A percentile compares a stretch with the other conserved stretches of the same genome.
phyloP scores from a whole-genome alignment of 2,888 invertebrate species.

The Latheticus oryzae region DNA sequence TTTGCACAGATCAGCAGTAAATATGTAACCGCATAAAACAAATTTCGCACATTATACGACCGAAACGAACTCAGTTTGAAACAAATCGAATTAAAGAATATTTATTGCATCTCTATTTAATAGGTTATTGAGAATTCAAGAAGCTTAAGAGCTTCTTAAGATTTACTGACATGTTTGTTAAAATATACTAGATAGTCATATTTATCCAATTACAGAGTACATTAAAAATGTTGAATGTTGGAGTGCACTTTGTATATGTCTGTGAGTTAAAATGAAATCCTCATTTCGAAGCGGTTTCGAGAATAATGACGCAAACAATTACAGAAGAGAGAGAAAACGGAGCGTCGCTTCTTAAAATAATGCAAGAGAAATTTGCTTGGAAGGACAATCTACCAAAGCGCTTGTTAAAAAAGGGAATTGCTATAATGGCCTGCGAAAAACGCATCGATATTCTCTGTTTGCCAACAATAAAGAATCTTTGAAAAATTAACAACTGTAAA shows the following conservation, averaged over 20 bases:
- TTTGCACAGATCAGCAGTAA: slow-evolving; percentile 34
- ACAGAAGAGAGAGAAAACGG: slow-evolving; percentile 21
- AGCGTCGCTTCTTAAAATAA: slow-evolving; percentile 35
- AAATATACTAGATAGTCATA: slow-evolving; percentile 20
- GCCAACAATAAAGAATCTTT: too few species aligned
- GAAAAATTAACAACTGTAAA: too few species aligned
- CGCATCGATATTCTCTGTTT: slow-evolving; percentile 34
- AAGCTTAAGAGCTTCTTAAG: too few species aligned
- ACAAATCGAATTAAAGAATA: too few species aligned
- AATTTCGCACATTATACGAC: slow-evolving; percentile 19
- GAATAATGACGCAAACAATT: slow-evolving; percentile 37
- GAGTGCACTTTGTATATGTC: slow-evolving; percentile 31
- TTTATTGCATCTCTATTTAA: too few species aligned
- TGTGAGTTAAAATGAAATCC: slow-evolving; percentile 29
- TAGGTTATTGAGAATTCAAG: too few species aligned
- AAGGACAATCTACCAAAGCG: slow-evolving; percentile 36
- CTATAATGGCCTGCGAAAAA: slow-evolving; percentile 34
- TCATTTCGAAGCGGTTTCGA: slow-evolving; percentile 29
- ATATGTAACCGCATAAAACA: slow-evolving; percentile 23
- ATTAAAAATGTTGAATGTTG: slow-evolving; percentile 25
- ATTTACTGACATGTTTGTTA: too few species aligned
- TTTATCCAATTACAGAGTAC: slow-evolving; percentile 24
- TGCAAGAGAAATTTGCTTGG: slow-evolving; percentile 37
- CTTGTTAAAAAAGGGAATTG: slow-evolving; percentile 36
- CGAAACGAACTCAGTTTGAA: too few species aligned